A percentile compares a stretch with the other conserved stretches of the same genome.
Conservation (phyloP, 2,113 vertebrate genomes). For the Pseudorasbora parva region DNA sequence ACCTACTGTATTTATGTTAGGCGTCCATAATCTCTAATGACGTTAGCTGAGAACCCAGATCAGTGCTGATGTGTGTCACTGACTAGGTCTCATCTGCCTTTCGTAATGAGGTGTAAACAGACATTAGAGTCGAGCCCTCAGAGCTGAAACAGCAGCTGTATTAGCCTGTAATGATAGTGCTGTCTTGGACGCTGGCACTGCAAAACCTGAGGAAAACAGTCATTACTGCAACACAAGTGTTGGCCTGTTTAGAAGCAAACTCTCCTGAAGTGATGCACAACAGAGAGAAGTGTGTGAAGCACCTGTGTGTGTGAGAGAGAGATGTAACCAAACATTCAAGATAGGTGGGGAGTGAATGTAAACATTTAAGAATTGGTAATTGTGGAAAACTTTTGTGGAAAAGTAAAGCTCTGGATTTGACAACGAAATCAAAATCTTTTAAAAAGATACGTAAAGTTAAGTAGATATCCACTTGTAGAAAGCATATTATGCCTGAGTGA, state of each 20-base stretch:
- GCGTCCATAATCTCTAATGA: slow-evolving; percentile 49
- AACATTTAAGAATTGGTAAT: neutral
- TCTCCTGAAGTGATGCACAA: neutral
- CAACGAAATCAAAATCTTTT: neutral
- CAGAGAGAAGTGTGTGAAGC: neutral
- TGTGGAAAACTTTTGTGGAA: neutral
- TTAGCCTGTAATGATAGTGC: slow-evolving; percentile 75
- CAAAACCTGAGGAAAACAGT: slow-evolving; percentile 73
- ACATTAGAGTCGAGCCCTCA: slow-evolving; percentile 70
- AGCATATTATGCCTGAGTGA: no score
- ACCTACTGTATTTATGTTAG: slow-evolving; percentile 40
- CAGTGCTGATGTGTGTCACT: slow-evolving; percentile 35
- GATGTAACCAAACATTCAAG: neutral
- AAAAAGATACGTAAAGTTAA: neutral
- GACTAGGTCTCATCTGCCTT: slow-evolving; percentile 68
- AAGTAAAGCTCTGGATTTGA: neutral
- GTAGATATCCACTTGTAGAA: no score
- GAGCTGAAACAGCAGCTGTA: slow-evolving; percentile 72
- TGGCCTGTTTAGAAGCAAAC: slow-evolving; percentile 59
- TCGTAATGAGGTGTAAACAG: slow-evolving; percentile 77
- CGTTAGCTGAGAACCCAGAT: slow-evolving; percentile 43
- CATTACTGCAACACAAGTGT: slow-evolving; percentile 76
- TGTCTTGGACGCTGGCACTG: slow-evolving; percentile 67
- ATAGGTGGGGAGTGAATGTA: neutral
- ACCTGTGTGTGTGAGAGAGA: neutral